These are phyloP conservation scores for Cavia aperea DNA, from an alignment of 2,113 vertebrate species.

Conservation along the genomic window DNA sequence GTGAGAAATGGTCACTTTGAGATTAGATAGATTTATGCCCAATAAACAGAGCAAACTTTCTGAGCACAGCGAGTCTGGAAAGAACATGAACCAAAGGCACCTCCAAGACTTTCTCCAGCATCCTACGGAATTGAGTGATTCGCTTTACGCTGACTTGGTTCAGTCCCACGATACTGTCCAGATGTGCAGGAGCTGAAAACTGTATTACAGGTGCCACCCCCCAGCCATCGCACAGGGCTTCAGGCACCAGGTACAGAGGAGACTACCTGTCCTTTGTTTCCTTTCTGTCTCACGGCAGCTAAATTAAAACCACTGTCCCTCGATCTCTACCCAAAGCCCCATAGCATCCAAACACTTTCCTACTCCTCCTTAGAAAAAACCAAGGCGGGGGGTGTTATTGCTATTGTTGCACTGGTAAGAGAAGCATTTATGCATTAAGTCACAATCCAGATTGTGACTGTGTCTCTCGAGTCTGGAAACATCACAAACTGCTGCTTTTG, in stretches of 20 bases:
- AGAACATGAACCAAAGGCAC: neutral
- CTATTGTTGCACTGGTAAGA: neutral
- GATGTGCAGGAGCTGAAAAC: neutral
- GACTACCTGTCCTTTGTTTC: neutral
- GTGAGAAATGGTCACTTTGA: neutral
- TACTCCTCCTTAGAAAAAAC: neutral
- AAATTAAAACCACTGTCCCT: neutral
- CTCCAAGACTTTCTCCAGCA: neutral
- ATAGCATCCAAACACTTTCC: neutral
- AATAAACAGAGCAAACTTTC: neutral
- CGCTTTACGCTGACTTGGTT: neutral
- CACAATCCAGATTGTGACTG: neutral
- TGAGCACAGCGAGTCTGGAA: neutral
- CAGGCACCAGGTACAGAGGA: neutral
- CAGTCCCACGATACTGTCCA: neutral
- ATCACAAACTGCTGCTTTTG: neutral
- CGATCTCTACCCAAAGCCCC: neutral
- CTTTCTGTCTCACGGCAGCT: neutral
- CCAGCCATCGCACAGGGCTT: neutral
- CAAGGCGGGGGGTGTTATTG: neutral
- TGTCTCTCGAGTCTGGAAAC: neutral
- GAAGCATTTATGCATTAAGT: neutral
- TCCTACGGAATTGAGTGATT: neutral
- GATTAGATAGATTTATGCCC: neutral
- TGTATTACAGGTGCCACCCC: neutral